Percentiles rank a stretch among this genome's conserved stretches.
Evolutionary conservation across 2,113 vertebrate genomes (phyloP).

Genomic region (Motacilla alba): DNA sequence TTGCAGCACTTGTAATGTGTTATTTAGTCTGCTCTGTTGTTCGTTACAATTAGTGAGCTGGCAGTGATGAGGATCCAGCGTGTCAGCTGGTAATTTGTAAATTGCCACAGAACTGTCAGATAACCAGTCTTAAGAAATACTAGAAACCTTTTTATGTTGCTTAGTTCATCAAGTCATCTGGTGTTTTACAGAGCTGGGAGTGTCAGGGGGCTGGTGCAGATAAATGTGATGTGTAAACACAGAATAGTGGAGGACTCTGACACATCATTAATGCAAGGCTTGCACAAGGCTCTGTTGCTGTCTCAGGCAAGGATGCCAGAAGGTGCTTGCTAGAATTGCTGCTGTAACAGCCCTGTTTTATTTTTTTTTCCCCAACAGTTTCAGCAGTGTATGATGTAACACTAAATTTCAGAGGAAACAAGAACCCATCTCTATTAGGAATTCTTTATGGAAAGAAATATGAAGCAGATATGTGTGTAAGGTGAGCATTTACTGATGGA

Average conservation of each 20-base stretch:
- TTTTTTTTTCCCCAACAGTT: conserved; percentile 69
- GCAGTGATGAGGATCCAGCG: not conserved
- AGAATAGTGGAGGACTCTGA: not conserved
- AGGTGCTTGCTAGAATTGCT: not conserved
- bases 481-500: conserved; percentile 73
- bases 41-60: not conserved
- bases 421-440: conserved; percentile 91
- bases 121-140: not conserved
- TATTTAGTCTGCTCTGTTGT: not conserved
- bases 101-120: not conserved
- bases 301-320: not conserved
- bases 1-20: not conserved
- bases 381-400: conserved; percentile 95
- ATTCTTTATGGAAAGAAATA: conserved; percentile 96
- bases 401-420: conserved; percentile 94
- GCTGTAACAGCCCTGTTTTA: not conserved
- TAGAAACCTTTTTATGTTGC: not conserved
- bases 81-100: not conserved
- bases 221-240: not conserved
- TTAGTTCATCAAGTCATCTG: not conserved
- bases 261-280: not conserved
- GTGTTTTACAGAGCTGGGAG: not conserved
- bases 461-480: conserved; percentile 92
- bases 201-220: not conserved
- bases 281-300: not conserved